A percentile compares a stretch with the other conserved stretches of the same genome.
Conservation (phyloP, 92 coral and sea anemone species). For the Montipora capitata region DNA sequence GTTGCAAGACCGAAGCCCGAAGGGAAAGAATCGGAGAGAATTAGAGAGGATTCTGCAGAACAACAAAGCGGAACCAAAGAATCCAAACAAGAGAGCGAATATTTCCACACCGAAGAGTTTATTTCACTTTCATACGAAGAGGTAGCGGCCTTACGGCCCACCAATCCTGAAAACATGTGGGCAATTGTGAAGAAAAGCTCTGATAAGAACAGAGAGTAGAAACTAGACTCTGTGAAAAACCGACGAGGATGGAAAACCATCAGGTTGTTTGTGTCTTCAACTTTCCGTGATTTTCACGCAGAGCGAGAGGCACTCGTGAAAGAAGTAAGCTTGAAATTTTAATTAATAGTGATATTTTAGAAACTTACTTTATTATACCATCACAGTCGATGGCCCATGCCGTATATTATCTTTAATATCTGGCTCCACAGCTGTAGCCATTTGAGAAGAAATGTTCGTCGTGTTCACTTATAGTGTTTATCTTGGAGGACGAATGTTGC, state of each 20-base stretch:
- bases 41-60: neutral
- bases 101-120: slow-evolving; percentile 51
- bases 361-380: neutral
- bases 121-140: slow-evolving; percentile 85
- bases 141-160: slow-evolving; percentile 90
- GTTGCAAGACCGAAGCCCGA: slow-evolving; percentile 33
- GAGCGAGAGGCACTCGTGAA: slow-evolving; percentile 96
- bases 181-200: slow-evolving; percentile 94
- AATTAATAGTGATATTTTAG: neutral
- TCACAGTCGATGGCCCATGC: no score
- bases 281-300: slow-evolving; percentile 97
- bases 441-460: neutral
- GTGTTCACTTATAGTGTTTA: no score
- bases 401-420: no score
- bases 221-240: slow-evolving; percentile 89
- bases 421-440: no score
- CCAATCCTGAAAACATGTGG: slow-evolving; percentile 94
- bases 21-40: neutral
- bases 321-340: slow-evolving; percentile 71
- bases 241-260: slow-evolving; percentile 99
- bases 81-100: slow-evolving; percentile 14
- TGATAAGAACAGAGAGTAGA: slow-evolving; percentile 78
- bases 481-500: no score
- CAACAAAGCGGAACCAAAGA: neutral
- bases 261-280: slow-evolving; percentile 98